phyloP scores from a whole-genome alignment of 2,113 vertebrate genomes.

The Tragulus kanchil region DNA sequence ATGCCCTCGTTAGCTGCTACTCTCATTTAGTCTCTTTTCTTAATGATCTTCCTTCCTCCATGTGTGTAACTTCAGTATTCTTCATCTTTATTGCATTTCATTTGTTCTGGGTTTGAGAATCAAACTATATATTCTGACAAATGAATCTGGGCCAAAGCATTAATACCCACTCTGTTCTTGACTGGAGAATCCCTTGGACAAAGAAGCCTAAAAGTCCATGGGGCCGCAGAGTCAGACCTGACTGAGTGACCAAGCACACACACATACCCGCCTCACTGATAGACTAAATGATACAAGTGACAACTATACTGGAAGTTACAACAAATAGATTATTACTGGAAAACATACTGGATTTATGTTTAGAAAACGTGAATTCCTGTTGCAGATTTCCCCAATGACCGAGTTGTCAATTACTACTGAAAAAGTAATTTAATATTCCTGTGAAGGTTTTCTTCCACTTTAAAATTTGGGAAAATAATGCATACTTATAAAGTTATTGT shows the following conservation, averaged over 20 bases:
- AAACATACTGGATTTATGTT: not conserved
- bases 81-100: not conserved
- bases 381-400: not conserved
- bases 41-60: not conserved
- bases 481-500: not conserved
- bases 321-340: not conserved
- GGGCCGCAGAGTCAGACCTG: not conserved
- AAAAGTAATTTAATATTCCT: not conserved
- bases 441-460: not conserved
- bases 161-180: not conserved
- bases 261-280: not conserved
- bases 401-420: not conserved
- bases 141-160: not conserved
- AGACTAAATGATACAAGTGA: not conserved
- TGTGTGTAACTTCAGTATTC: not conserved
- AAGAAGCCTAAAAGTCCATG: not conserved
- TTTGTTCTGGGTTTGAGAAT: not conserved
- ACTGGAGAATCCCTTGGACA: not conserved
- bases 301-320: conserved; percentile 11
- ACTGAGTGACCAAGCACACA: not conserved
- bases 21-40: not conserved
- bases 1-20: not conserved
- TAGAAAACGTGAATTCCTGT: not conserved
- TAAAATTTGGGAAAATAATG: conserved; percentile 37
- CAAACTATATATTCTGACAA: not conserved